Evolutionary conservation across 2,113 vertebrate genomes (phyloP), one percentile per base, ranked within the genome.

Genomic region (Martes martes): DNA sequence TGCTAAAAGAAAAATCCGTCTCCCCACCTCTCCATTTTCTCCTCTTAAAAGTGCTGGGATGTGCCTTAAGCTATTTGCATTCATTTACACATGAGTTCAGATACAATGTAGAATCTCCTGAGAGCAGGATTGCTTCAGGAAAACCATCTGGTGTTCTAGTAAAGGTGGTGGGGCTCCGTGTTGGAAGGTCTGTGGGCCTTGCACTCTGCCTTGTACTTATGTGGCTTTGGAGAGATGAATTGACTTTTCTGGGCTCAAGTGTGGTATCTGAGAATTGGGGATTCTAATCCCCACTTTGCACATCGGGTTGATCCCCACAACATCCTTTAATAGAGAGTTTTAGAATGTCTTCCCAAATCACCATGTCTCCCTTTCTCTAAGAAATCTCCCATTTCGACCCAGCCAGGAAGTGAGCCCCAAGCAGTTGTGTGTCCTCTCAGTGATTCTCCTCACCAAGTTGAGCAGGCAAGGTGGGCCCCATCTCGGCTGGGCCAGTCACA

Each of bases 31-130:
- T 93, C 61, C 2, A 83, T 28, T 81, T 74, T 88, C 28, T 94
- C 31, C 31, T 95, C 71, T 67, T 57, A 55, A 31, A 91, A 91
- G 57, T 71, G n/a, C 55, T 85, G 50, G 67, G 92, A 69, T 90
- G 36, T 84, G 63, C 55, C 39, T 95, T 59, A 45, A 73, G 86
- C 26, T 86, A 36, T 84, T 91, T 93, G 36, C 82, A 97, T 95
- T 83, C 82, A 63, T 89, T 97, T 97, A 80, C 36, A 89, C 47
- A 87, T 69, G 88, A 86, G 59, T 89, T 96, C 71, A 67, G 61
- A 85, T 80, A 84, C 93, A 36, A 94, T 89, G 89, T 89, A 73
- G 83, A 63, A 28, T 92, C 90, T 91, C 36, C 73, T 79, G 67
- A 95, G 39, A 78, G 55, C 74, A 86, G 7, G 33, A 33, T 92